Evolutionary conservation across 2,797 vertebrate species (phyloP).

Genomic region (Mormyrops boulengeri): DNA sequence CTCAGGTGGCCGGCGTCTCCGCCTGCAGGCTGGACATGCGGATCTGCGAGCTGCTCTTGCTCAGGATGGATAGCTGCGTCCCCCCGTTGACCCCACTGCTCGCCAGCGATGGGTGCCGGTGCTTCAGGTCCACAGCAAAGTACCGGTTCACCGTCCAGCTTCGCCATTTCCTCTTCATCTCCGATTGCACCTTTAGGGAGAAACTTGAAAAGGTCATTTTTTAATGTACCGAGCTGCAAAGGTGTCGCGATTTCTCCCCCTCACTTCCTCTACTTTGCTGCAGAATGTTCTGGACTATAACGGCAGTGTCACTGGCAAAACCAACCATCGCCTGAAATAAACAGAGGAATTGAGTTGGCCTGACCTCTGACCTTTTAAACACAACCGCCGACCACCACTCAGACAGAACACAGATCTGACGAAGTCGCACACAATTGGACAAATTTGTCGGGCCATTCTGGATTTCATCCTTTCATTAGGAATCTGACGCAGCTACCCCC

Average conservation of each 20-base stretch:
- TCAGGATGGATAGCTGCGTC: conserved; percentile 69
- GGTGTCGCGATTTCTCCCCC: conserved; percentile 74
- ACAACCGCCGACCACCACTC: neutral
- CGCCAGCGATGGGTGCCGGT: conserved; percentile 90
- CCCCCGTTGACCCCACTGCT: conserved; percentile 77
- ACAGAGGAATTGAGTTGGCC: neutral
- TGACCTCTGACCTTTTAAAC: neutral
- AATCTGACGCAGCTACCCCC: neutral
- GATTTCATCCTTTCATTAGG: neutral
- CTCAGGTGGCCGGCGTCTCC: conserved; percentile 51
- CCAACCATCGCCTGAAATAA: neutral
- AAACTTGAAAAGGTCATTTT: conserved; percentile 82
- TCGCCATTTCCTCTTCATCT: conserved; percentile 99
- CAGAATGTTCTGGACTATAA: conserved; percentile 33
- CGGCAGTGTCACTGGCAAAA: neutral
- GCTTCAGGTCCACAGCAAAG: conserved; percentile 97
- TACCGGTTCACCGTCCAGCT: conserved; percentile 99
- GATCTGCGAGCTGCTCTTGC: conserved; percentile 61
- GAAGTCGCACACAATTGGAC: neutral
- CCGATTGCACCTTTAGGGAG: conserved; percentile 95
- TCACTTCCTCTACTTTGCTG: conserved; percentile 65
- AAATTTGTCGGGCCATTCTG: neutral
- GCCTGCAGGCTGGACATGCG: conserved; percentile 48
- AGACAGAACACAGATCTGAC: neutral
- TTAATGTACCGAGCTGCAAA: conserved; percentile 66